Conservation (phyloP, 2,888 invertebrate genomes). For the Baccha elongata region DNA sequence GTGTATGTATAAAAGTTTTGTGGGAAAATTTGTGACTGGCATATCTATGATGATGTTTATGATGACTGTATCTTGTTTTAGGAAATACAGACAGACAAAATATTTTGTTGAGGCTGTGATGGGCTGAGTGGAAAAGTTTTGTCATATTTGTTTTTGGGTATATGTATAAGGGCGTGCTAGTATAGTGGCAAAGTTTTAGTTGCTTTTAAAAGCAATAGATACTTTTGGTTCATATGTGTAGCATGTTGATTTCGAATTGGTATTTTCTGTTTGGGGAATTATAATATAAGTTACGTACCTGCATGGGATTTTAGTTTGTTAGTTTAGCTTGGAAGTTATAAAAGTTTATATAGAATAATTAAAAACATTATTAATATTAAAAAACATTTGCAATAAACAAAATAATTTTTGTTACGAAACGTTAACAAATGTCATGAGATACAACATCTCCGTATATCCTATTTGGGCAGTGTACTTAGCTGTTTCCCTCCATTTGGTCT, state of each 20-base stretch:
- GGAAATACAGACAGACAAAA: background rate
- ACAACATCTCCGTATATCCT: no score
- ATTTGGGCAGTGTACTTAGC: no score
- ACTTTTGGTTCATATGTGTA: background rate
- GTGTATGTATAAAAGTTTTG: background rate
- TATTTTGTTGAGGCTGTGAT: background rate
- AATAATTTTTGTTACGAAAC: no score
- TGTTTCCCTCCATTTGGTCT: no score
- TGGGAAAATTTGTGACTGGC: background rate
- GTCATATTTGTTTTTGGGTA: background rate
- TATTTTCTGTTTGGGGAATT: background rate
- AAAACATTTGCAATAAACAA: no score
- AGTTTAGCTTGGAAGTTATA: no score
- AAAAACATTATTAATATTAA: no score
- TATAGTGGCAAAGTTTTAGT: background rate
- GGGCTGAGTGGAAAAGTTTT: constrained; percentile 12
- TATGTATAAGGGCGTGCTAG: background rate
- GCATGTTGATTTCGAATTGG: background rate
- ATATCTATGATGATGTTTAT: background rate
- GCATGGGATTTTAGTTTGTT: background rate
- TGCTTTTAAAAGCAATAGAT: background rate
- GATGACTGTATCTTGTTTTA: background rate
- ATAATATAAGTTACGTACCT: no score
- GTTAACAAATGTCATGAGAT: no score
- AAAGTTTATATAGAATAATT: no score